phyloP scores from a whole-genome alignment of 2,888 invertebrate species.

The Mythimna pallens region DNA sequence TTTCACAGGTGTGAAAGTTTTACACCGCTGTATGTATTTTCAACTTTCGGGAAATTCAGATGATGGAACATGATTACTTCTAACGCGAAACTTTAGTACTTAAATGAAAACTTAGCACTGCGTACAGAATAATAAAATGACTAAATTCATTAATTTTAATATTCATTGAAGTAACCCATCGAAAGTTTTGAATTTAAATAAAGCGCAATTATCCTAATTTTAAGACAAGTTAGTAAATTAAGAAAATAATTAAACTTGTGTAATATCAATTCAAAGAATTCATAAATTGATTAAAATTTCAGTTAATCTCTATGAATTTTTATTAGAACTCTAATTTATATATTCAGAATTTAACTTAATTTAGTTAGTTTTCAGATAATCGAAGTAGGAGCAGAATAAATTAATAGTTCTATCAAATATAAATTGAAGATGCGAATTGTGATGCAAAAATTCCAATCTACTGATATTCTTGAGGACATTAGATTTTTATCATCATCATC shows the following conservation, averaged over 20 bases:
- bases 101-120: no score
- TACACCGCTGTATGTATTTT: not conserved
- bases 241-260: not conserved
- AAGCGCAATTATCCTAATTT: conserved; percentile 1
- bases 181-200: not conserved
- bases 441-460: not conserved
- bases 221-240: not conserved
- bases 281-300: conserved; percentile 2
- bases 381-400: not conserved
- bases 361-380: not conserved
- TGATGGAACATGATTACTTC: not conserved
- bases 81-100: no score
- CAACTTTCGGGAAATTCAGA: not conserved
- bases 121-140: no score
- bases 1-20: conserved; percentile 9
- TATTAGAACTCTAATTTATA: not conserved
- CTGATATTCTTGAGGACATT: not conserved
- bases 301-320: conserved; percentile 7
- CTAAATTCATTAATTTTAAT: no score
- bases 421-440: not conserved
- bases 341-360: not conserved
- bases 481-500: no score
- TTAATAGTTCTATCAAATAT: not conserved
- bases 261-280: not conserved
- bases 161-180: not conserved